A percentile compares a stretch with the other conserved stretches of the same genome.
phyloP scores from a whole-genome alignment of 2,888 invertebrate genomes.

The Cosmopolites sordidus region DNA sequence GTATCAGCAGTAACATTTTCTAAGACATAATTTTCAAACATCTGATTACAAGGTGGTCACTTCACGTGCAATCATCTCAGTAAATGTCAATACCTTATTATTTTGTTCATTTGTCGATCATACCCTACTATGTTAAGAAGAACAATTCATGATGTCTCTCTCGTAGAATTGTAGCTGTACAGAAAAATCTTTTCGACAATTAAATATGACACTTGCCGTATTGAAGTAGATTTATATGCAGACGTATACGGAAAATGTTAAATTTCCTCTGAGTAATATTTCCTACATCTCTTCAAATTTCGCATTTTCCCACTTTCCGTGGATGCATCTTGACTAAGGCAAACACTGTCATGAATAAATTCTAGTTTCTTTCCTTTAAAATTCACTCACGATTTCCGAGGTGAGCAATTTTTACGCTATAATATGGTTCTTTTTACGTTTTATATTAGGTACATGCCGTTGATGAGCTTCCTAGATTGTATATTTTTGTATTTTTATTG shows the following conservation, averaged over 20 bases:
- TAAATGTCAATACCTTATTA: too few species aligned
- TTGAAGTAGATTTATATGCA: not conserved
- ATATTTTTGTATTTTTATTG: too few species aligned
- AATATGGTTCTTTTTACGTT: not conserved
- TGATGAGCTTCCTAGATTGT: not conserved
- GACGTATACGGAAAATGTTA: not conserved
- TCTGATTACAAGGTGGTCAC: too few species aligned
- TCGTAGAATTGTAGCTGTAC: too few species aligned
- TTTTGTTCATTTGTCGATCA: too few species aligned
- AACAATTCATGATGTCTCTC: too few species aligned
- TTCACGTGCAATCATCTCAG: too few species aligned
- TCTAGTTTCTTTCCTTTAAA: slow-evolving; percentile 1
- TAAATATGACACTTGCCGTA: not conserved
- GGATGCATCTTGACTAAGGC: not conserved
- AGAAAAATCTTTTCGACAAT: too few species aligned
- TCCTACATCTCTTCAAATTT: slow-evolving; percentile 1
- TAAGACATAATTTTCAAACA: too few species aligned
- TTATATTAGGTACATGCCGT: not conserved
- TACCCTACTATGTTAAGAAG: too few species aligned
- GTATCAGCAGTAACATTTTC: too few species aligned
- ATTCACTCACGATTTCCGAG: slow-evolving; percentile 1
- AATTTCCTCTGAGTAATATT: not conserved
- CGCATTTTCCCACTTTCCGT: not conserved
- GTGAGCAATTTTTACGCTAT: not conserved
- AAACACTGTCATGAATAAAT: slow-evolving; percentile 1